Evolutionary conservation across 2,888 invertebrate genomes (phyloP).

Genomic region (Halocaridina rubra): DNA sequence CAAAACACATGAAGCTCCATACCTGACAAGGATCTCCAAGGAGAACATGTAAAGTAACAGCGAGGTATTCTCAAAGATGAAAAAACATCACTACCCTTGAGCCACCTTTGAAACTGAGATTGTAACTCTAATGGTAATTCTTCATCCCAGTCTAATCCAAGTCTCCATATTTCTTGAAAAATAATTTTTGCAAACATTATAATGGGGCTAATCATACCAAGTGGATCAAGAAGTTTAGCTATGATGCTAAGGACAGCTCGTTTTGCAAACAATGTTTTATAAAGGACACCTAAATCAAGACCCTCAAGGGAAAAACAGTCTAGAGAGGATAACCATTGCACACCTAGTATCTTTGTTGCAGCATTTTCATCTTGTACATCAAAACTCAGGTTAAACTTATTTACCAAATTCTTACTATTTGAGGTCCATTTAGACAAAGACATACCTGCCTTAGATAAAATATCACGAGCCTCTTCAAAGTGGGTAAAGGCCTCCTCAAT

Average conservation of each 20-base stretch:
- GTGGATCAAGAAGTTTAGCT: background rate
- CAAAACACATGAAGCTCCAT: background rate
- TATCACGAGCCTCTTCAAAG: background rate
- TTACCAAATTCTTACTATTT: background rate
- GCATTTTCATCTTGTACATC: background rate
- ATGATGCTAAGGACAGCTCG: background rate
- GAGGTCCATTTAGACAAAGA: too few species aligned
- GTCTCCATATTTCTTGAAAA: background rate
- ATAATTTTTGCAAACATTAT: background rate
- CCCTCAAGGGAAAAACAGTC: background rate
- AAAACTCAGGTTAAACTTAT: background rate
- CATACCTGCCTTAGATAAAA: background rate
- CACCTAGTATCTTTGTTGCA: background rate
- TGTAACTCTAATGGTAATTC: background rate
- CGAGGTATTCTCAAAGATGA: background rate
- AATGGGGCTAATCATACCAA: background rate
- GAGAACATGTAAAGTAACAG: background rate
- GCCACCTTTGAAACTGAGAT: background rate
- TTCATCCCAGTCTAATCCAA: background rate
- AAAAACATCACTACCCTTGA: background rate
- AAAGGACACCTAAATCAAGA: background rate
- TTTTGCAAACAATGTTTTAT: background rate
- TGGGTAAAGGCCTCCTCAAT: background rate
- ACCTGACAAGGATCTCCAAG: background rate
- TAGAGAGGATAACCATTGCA: background rate